Evolutionary conservation across 2,797 vertebrate species (phyloP).

Genomic region (Streptopelia turtur): DNA sequence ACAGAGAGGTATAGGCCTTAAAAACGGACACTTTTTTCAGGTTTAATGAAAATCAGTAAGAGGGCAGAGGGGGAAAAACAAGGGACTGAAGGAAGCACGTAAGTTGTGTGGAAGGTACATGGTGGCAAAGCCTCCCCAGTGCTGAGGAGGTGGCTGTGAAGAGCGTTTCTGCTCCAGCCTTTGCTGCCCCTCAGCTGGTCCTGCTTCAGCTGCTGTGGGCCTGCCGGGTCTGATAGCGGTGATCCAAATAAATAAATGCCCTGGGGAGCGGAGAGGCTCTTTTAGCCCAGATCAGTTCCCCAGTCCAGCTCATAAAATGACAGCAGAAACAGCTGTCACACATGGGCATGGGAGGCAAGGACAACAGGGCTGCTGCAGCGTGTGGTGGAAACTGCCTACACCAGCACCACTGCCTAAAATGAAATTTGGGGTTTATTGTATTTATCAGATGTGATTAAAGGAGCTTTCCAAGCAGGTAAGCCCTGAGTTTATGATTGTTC

Average conservation of each 20-base stretch:
- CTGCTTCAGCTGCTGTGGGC: background rate
- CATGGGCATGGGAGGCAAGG: background rate
- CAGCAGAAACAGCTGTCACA: background rate
- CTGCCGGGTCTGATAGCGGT: accelerated
- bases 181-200: background rate
- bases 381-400: background rate
- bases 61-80: background rate
- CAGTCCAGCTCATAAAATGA: background rate
- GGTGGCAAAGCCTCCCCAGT: background rate
- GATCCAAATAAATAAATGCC: background rate
- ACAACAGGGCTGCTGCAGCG: accelerated
- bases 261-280: background rate
- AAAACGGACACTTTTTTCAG: background rate
- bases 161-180: background rate
- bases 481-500: background rate
- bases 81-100: background rate
- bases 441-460: background rate
- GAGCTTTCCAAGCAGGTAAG: background rate
- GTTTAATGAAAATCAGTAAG: background rate
- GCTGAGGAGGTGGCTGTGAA: background rate
- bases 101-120: background rate
- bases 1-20: background rate
- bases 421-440: background rate
- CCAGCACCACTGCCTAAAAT: background rate
- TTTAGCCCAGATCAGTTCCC: background rate